These are phyloP conservation scores for cattle (Bos taurus) DNA, from an alignment of 2,113 vertebrate species.

Conservation along the genomic window ARS-UCD2.0 NC_037328.1:7210501-7211000, in stretches of 20 bases:
- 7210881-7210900: not conserved
- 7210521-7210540: slow-evolving; percentile 66
- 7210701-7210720: not conserved
- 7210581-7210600: not conserved
- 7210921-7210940: not conserved
- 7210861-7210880: not conserved
- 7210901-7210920: not conserved
- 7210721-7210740: not conserved
- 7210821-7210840: not conserved
- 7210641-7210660: not conserved
- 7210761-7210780: not conserved
- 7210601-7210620: not conserved
- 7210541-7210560: not conserved
- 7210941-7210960: not conserved
- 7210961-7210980: not conserved
- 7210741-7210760: not conserved
- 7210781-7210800: not conserved
- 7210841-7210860: not conserved
- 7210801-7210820: not conserved
- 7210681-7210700: not conserved
- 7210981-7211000: not conserved
- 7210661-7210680: not conserved
- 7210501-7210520: slow-evolving; percentile 79
- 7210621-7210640: not conserved
- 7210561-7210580: not conserved